These are phyloP conservation scores for Lasioglossum zephyrum DNA, from an alignment of 2,888 invertebrate species.

Conservation along the genomic window DNA sequence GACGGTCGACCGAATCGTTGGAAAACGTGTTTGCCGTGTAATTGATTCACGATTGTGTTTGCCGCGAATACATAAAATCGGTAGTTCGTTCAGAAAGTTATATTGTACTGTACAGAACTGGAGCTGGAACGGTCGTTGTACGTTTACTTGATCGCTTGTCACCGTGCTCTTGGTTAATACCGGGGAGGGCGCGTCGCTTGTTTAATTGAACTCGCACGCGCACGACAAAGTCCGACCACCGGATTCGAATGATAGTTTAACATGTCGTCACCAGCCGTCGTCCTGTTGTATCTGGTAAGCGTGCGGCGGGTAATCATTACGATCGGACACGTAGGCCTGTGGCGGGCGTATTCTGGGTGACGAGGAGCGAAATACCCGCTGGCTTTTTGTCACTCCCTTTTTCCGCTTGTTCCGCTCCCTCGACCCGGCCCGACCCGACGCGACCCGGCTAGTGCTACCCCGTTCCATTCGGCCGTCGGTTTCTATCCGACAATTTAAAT, in stretches of 20 bases:
- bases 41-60: not conserved
- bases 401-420: not conserved
- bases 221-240: constrained; percentile 62
- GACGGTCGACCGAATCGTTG: not conserved
- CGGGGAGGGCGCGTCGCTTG: constrained; percentile 41
- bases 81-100: not conserved
- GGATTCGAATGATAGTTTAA: constrained; percentile 74
- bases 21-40: not conserved
- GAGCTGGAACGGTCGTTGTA: not conserved
- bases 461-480: constrained; percentile 3
- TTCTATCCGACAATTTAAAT: constrained; percentile 58
- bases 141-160: constrained; percentile 40
- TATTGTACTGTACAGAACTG: not conserved
- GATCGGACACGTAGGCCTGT: constrained; percentile 56
- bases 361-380: constrained; percentile 36
- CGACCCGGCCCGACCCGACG: not conserved
- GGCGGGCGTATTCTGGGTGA: constrained; percentile 27
- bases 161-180: constrained; percentile 59
- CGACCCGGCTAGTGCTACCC: not conserved
- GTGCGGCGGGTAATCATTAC: constrained; percentile 65
- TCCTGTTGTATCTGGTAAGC: constrained; percentile 64
- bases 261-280: constrained; percentile 70
- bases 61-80: not conserved
- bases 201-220: constrained; percentile 73
- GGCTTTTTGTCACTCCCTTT: constrained; percentile 45